Evolutionary conservation across 2,888 invertebrate species (phyloP).

Genomic region (Agonopterix arenella): DNA sequence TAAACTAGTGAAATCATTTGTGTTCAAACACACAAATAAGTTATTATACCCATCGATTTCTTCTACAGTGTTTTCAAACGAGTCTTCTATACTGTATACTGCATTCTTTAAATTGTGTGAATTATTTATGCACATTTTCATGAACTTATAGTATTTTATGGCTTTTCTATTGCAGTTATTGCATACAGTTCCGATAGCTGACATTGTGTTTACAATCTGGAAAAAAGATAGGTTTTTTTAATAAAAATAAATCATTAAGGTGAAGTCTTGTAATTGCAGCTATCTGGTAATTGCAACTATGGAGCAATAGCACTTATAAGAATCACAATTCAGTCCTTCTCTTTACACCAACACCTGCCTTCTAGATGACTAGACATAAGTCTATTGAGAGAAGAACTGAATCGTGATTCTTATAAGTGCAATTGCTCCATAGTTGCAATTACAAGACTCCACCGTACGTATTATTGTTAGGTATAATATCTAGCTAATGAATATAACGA

Average conservation of each 20-base stretch:
- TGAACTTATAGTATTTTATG: conserved; percentile 5
- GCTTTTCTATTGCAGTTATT: neutral
- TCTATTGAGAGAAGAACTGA: too few relatives aligned
- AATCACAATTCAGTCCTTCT: too few relatives aligned
- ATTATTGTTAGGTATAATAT: neutral
- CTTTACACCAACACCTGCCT: too few relatives aligned
- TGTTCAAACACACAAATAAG: conserved; percentile 2
- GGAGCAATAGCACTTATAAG: too few relatives aligned
- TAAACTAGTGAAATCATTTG: conserved; percentile 1
- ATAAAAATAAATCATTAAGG: neutral
- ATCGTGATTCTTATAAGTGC: too few relatives aligned
- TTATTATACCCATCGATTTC: neutral
- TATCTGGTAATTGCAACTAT: too few relatives aligned
- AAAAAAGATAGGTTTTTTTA: neutral
- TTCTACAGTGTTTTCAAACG: neutral
- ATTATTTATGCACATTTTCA: conserved; percentile 5
- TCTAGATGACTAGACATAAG: too few relatives aligned
- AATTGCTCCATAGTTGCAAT: too few relatives aligned
- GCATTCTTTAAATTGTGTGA: neutral
- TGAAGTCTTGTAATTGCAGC: too few relatives aligned
- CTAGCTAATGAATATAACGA: neutral
- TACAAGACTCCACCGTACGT: too few relatives aligned
- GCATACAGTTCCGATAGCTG: neutral
- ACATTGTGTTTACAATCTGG: neutral
- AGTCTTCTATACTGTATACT: conserved; percentile 1